Percentiles rank a stretch among this genome's conserved stretches.
phyloP scores from a whole-genome alignment of 2,888 invertebrate genomes.

The Zeuzera pyrina region DNA sequence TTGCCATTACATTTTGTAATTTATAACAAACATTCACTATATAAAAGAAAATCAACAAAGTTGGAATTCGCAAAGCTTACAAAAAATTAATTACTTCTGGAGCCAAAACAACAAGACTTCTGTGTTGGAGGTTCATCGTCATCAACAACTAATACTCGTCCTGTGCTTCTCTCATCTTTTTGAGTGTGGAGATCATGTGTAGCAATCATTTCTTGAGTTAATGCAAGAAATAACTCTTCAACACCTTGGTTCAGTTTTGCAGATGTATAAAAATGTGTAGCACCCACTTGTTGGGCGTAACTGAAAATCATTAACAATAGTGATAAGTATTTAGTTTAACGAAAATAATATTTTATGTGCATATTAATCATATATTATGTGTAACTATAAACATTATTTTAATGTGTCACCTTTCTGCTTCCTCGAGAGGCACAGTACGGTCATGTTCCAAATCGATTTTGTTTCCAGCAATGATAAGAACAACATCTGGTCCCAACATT shows the following conservation, averaged over 20 bases:
- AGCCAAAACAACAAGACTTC: background rate
- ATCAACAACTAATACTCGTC: slow-evolving; percentile 55
- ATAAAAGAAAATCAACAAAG: too few species aligned
- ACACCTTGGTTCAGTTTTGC: slow-evolving; percentile 94
- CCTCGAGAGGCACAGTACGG: slow-evolving; percentile 85
- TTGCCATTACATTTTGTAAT: too few species aligned
- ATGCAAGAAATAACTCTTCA: slow-evolving; percentile 89
- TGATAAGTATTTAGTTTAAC: background rate
- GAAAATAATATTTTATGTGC: background rate
- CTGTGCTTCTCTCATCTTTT: slow-evolving; percentile 32
- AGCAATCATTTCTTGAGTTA: slow-evolving; percentile 84
- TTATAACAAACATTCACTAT: too few species aligned
- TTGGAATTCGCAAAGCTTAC: too few species aligned
- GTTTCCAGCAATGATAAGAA: slow-evolving; percentile 95
- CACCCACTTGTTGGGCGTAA: slow-evolving; percentile 92
- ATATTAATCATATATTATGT: background rate
- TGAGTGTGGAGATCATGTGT: slow-evolving; percentile 37
- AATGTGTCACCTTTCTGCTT: slow-evolving; percentile 83
- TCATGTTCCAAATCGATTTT: slow-evolving; percentile 96
- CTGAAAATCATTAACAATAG: slow-evolving; percentile 58
- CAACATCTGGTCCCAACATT: slow-evolving; percentile 95
- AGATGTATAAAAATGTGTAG: slow-evolving; percentile 93
- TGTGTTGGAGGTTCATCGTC: slow-evolving; percentile 36
- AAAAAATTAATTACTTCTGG: too few species aligned
- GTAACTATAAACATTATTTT: background rate